These are phyloP conservation scores for Microhierax caerulescens DNA, from an alignment of 2,797 vertebrate genomes.

Conservation along the genomic window DNA sequence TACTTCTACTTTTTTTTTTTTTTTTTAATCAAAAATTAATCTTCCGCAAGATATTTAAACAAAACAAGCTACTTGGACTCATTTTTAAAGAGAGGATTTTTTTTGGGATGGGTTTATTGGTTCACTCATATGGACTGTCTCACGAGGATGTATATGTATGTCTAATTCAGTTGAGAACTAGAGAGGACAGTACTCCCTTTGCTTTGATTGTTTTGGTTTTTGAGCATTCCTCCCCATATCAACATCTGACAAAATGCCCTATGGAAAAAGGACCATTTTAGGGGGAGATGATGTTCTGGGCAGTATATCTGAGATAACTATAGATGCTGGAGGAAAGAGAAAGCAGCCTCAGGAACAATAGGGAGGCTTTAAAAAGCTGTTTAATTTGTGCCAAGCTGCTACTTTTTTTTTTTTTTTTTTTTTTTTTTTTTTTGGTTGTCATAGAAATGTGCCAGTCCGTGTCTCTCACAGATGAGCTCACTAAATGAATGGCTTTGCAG, in stretches of 20 bases:
- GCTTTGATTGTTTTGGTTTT: neutral
- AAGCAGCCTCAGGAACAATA: neutral
- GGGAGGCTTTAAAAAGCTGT: neutral
- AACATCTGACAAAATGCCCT: neutral
- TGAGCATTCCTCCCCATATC: neutral
- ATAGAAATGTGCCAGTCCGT: slow-evolving; percentile 64
- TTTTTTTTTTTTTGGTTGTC: slow-evolving; percentile 37
- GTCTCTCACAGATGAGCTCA: slow-evolving; percentile 63
- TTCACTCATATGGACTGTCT: neutral
- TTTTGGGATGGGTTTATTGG: neutral
- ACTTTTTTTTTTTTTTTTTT: neutral
- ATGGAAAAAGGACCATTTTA: neutral
- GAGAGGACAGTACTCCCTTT: neutral
- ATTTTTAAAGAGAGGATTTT: neutral
- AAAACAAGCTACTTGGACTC: neutral
- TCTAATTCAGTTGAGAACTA: neutral
- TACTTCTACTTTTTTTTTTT: neutral
- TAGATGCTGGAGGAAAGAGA: neutral
- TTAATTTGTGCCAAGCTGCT: slow-evolving; percentile 5
- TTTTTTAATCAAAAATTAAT: neutral
- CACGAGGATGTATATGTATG: neutral
- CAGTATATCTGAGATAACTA: neutral
- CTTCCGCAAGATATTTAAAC: neutral
- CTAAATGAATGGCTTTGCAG: slow-evolving; percentile 49
- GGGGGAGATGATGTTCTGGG: neutral